Conservation (phyloP, 2,797 vertebrate species). For the Phalanger gymnotis region DNA sequence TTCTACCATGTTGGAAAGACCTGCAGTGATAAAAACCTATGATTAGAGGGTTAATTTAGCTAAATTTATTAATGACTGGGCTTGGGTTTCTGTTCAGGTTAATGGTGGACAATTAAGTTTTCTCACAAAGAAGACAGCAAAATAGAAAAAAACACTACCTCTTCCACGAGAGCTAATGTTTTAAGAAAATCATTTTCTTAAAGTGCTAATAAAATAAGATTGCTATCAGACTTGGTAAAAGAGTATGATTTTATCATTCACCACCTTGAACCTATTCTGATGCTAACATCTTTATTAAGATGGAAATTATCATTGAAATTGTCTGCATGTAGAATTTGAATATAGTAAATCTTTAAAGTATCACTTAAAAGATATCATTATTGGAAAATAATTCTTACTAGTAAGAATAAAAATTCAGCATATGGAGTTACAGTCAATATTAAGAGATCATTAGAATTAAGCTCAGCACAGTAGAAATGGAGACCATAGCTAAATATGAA, state of each 20-base stretch:
- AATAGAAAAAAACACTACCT: neutral
- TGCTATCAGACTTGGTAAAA: constrained; percentile 96
- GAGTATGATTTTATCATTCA: constrained; percentile 98
- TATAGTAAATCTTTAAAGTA: constrained; percentile 99
- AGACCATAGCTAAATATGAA: constrained; percentile 99
- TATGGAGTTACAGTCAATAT: constrained; percentile 98
- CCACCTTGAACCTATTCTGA: constrained; percentile 97
- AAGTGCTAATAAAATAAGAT: constrained; percentile 95
- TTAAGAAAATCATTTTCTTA: constrained; percentile 90
- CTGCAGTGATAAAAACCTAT: neutral
- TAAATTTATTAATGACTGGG: neutral
- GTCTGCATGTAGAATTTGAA: constrained; percentile 99
- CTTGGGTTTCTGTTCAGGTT: neutral
- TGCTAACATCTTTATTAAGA: constrained; percentile 98
- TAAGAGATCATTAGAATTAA: constrained; percentile 99
- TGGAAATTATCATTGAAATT: constrained; percentile 99
- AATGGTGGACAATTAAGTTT: neutral
- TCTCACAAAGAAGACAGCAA: neutral
- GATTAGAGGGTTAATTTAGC: neutral
- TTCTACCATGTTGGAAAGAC: neutral
- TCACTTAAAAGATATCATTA: constrained; percentile 96
- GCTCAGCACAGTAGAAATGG: constrained; percentile 97
- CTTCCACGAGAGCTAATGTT: neutral
- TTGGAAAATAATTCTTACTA: constrained; percentile 98
- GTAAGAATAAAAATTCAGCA: constrained; percentile 99